phyloP scores from a whole-genome alignment of 2,113 vertebrate genomes.

The Cettia cetti region DNA sequence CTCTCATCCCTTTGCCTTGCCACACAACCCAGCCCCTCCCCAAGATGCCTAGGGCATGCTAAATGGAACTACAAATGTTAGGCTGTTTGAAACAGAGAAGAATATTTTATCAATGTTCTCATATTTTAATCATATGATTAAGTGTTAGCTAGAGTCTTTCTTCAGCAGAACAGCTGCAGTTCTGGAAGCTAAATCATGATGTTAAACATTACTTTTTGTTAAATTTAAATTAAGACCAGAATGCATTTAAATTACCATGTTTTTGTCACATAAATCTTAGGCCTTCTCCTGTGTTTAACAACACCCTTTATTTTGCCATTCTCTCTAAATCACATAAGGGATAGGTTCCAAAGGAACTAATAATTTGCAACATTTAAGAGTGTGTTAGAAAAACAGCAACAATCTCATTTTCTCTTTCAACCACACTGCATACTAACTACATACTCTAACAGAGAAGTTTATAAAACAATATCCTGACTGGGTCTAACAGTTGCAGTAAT shows the following conservation, averaged over 20 bases:
- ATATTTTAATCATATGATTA: neutral
- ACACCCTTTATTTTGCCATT: neutral
- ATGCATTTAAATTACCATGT: neutral
- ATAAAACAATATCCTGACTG: neutral
- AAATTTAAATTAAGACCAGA: neutral
- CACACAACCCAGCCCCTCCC: neutral
- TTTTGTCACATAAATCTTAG: neutral
- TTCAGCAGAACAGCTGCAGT: neutral
- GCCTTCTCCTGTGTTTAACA: neutral
- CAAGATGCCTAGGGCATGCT: neutral
- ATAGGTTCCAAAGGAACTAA: neutral
- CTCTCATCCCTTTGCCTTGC: neutral
- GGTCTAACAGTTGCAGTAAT: neutral
- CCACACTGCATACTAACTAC: neutral
- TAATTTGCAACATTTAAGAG: neutral
- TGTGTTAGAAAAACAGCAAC: neutral
- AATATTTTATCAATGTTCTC: neutral
- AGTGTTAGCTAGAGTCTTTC: neutral
- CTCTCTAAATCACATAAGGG: neutral
- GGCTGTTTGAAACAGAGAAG: neutral
- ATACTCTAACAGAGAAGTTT: neutral
- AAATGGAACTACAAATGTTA: neutral
- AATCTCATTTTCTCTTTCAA: neutral
- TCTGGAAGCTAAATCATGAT: neutral
- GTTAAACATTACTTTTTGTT: neutral